Base-by-base conservation (phyloP, 2,797 vertebrate genomes). In the Acipenser ruthenus region DNA sequence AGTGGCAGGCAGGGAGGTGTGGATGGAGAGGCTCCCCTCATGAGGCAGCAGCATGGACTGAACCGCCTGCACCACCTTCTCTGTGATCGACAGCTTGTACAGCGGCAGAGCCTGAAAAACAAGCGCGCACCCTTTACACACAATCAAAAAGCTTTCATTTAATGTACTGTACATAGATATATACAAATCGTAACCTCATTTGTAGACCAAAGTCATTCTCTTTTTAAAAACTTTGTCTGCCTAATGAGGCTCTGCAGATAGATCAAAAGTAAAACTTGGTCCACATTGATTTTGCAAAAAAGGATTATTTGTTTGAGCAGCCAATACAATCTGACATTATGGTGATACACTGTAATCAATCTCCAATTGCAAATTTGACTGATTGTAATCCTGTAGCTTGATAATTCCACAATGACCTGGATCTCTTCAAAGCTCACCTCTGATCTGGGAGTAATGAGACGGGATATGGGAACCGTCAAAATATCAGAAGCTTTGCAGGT, bases 1-100 rank as follows among this genome's bases (percentile, higher is more conserved):
- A 75, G 95, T 93, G 76, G 97, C 95, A 78, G 97, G 97, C 72
- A 98, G 90, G 64, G 94, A 97, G 49, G 96, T 98, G 80, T 98
- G 96, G 86, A 99, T 98, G 78, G 97, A 99, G 71, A 99, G 95
- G 85, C 96, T 98, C 84, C 96, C 97, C 88, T 99, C 96, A 82
- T 97, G 97, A 87, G 97, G 97, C 71, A 99, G 91, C 82, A 99
- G 91, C 96, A 99, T 97, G 81, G 96, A 98, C 89, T 99, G 97
- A 83, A 99, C 96, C 53, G 97, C 97, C 84, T 98, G 97, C 69
- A 99, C 96, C 70, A 98, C 95, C 88, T 97, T 98, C 86, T 99
- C 95, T 77, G 97, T 99, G 87, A 99, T 98, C 76, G 97, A 98
- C 75, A 99, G 92, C 88, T 98, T 99, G 75, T 97, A 95, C 70